phyloP scores from a whole-genome alignment of 2,888 invertebrate genomes.

The Plutella xylostella region DNA sequence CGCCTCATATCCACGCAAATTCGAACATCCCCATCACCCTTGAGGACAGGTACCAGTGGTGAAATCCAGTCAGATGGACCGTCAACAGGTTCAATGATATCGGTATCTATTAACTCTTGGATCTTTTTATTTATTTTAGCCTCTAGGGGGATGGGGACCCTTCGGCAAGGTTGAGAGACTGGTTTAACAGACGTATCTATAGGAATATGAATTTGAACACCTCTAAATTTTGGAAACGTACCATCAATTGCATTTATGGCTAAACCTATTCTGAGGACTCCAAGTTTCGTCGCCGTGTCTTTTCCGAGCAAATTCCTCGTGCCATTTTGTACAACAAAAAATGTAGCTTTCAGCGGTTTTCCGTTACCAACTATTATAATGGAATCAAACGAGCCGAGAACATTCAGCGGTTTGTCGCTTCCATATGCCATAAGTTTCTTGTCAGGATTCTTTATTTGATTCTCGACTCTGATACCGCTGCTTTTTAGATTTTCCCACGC shows the following conservation, averaged over 20 bases:
- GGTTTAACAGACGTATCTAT: slow-evolving; percentile 17
- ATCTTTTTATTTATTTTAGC: slow-evolving; percentile 11
- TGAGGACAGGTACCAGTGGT: slow-evolving; percentile 16
- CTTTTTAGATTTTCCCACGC: slow-evolving; percentile 17
- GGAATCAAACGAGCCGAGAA: slow-evolving; percentile 20
- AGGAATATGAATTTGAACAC: slow-evolving; percentile 17
- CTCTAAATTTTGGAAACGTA: slow-evolving; percentile 18
- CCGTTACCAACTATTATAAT: slow-evolving; percentile 1
- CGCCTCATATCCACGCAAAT: slow-evolving; percentile 18
- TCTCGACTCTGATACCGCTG: slow-evolving; percentile 1
- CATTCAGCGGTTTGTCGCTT: slow-evolving; percentile 13
- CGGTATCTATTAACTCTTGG: slow-evolving; percentile 11
- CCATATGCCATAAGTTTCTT: slow-evolving; percentile 19
- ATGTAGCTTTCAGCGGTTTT: slow-evolving; percentile 17
- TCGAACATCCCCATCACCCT: slow-evolving; percentile 13
- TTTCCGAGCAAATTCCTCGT: slow-evolving; percentile 18
- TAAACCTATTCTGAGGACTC: too few species aligned
- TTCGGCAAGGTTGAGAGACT: slow-evolving; percentile 11
- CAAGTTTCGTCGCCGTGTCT: slow-evolving; percentile 14
- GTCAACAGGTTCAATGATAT: slow-evolving; percentile 12
- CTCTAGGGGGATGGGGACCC: slow-evolving; percentile 11
- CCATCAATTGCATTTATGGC: too few species aligned
- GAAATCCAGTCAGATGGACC: slow-evolving; percentile 15
- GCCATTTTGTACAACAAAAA: too few species aligned
- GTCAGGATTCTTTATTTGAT: slow-evolving; percentile 12